Conservation (phyloP, 2,888 invertebrate genomes). For the Sinotaia quadrata region DNA sequence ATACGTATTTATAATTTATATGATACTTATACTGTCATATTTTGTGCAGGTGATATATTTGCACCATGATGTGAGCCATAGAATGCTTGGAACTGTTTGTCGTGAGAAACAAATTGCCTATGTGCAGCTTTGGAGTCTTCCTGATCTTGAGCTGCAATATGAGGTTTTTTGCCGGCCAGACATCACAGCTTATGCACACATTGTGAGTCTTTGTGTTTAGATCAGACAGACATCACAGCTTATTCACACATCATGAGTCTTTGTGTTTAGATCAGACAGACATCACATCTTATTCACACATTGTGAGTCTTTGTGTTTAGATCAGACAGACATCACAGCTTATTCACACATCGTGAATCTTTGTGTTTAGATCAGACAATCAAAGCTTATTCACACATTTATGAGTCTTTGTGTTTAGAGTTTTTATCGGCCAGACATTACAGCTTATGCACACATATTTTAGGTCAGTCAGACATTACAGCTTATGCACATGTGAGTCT, state of each 20-base stretch:
- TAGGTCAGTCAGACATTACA: background rate
- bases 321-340: background rate
- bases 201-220: conserved; percentile 54
- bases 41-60: conserved; percentile 57
- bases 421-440: conserved; percentile 56
- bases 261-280: background rate
- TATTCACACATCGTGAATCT: background rate
- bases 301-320: background rate
- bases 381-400: background rate
- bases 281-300: background rate
- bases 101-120: conserved; percentile 49
- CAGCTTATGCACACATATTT: conserved; percentile 54
- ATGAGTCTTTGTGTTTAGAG: conserved; percentile 42
- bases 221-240: background rate
- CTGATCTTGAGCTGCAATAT: conserved; percentile 61
- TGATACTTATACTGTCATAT: too few relatives aligned
- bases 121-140: conserved; percentile 68
- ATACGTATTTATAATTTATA: too few relatives aligned
- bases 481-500: background rate
- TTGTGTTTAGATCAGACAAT: background rate
- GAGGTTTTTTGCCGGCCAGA: conserved; percentile 61
- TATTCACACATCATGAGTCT: background rate
- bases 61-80: conserved; percentile 59
- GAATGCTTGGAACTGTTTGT: conserved; percentile 57
- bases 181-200: conserved; percentile 56